These are phyloP conservation scores for Tachystola acroxantha DNA, from an alignment of 2,888 invertebrate genomes.

Conservation along the genomic window DNA sequence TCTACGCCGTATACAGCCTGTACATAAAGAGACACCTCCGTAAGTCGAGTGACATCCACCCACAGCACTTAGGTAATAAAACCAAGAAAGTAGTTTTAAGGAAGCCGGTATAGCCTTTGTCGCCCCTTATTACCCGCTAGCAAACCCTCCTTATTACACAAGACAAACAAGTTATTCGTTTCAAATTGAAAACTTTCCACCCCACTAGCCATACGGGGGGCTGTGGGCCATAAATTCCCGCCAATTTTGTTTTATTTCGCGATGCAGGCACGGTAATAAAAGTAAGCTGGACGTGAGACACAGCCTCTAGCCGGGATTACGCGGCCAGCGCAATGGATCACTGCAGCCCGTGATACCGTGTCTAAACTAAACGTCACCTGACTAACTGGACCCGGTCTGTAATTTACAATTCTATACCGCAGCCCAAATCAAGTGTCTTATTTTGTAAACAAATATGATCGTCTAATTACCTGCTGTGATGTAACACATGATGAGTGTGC, in stretches of 20 bases:
- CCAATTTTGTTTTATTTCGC: slow-evolving; percentile 78
- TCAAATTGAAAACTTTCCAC: slow-evolving; percentile 78
- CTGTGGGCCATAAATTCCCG: slow-evolving; percentile 74
- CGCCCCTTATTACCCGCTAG: slow-evolving; percentile 64
- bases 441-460: too few species aligned
- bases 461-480: too few species aligned
- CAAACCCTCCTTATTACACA: slow-evolving; percentile 73
- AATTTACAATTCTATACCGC: slow-evolving; percentile 8
- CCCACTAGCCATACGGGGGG: slow-evolving; percentile 70
- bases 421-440: too few species aligned
- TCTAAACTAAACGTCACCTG: slow-evolving; percentile 65
- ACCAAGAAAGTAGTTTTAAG: slow-evolving; percentile 75
- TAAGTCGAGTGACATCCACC: slow-evolving; percentile 39
- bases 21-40: slow-evolving; percentile 1
- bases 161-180: slow-evolving; percentile 77
- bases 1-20: not conserved
- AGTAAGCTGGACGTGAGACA: slow-evolving; percentile 78
- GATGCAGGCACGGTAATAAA: slow-evolving; percentile 76
- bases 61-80: slow-evolving; percentile 70
- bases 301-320: slow-evolving; percentile 72
- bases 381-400: slow-evolving; percentile 29
- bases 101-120: slow-evolving; percentile 68
- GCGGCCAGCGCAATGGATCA: slow-evolving; percentile 70
- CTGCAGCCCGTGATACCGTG: slow-evolving; percentile 64
- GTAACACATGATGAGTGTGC: too few species aligned